Evolutionary conservation across 1,140 invertebrate species (phyloP), one percentile per base, ranked within the genome.

Genomic region (Doryteuthis pealeii): DNA sequence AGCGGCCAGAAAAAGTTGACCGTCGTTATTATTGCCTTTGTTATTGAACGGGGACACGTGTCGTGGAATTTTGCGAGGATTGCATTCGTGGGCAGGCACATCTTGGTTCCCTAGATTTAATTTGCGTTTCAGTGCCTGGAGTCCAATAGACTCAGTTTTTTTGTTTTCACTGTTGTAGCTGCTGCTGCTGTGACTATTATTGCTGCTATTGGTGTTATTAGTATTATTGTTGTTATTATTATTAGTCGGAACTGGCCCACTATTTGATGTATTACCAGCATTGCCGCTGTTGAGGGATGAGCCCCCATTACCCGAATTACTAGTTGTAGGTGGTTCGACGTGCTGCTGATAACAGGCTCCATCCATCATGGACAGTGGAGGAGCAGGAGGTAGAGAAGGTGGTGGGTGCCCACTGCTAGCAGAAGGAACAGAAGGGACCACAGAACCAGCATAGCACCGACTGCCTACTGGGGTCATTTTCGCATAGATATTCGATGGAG

Each of bases 51-150:
- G 54, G 10, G 18, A 62, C 66, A 68, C 10, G 22, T 32, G 66
- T 18, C 32, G 66, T 31, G 26, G 26, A 18, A 68, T 18, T 68
- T 68, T 68, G 4, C 66, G n/a, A 10, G 66, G 66, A 33, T 68
- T 68, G 22, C 66, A 68, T 33, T 68, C 66, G 6, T 68, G 5
- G 6, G 12, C 31, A 33, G 30, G 18, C 28, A 22, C 6, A 22
- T 33, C 66, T 32, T 68, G 66, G 30, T 62, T 62, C 22, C 22
- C 26, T 28, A 18, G 18, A n/a, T 62, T 22, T 28, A 68, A 30
- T 68, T 68, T 68, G 15, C 66, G 22, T 33, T 68, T 68, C 6
- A 68, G 66, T 1, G 66, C 66, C 32, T 30, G 31, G 66, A 68
- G 26, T 28, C 54, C 54, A 62, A 62, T 62, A 22, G 54, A 62